Evolutionary conservation across 2,113 vertebrate genomes (phyloP).

Genomic region (Catagonus wagneri): DNA sequence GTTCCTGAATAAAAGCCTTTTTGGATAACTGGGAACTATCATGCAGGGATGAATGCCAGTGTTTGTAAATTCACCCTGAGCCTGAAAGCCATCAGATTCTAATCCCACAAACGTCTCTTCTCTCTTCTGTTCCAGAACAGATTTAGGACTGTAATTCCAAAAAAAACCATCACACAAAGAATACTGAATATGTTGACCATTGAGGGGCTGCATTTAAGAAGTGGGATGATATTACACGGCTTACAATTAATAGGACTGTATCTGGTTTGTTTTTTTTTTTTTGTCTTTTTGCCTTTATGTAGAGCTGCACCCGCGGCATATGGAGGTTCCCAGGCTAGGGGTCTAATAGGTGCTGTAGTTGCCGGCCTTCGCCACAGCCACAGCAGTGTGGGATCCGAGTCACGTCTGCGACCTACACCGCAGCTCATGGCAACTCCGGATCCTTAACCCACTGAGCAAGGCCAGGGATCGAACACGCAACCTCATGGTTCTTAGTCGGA

Average conservation of each 20-base stretch:
- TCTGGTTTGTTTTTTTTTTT: too few relatives aligned
- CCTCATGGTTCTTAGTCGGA: too few relatives aligned
- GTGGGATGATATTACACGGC: background rate
- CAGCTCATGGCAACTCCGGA: too few relatives aligned
- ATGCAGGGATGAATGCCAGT: background rate
- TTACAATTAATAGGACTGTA: background rate
- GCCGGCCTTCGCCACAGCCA: too few relatives aligned
- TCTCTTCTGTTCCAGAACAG: constrained; percentile 33
- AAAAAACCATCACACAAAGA: background rate
- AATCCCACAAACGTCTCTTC: constrained; percentile 17
- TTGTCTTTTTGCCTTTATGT: too few relatives aligned
- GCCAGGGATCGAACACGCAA: too few relatives aligned
- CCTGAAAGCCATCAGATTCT: constrained; percentile 45
- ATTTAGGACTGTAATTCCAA: background rate
- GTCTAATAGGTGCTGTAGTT: too few relatives aligned
- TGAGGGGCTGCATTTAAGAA: constrained; percentile 7
- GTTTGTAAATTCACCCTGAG: constrained; percentile 51
- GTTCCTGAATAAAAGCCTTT: constrained; percentile 65
- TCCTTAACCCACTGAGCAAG: too few relatives aligned
- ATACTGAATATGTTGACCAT: background rate
- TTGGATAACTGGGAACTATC: constrained; percentile 65
- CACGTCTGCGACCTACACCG: too few relatives aligned
- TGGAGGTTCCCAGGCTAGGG: too few relatives aligned
- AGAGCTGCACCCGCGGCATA: too few relatives aligned
- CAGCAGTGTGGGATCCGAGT: too few relatives aligned